Evolutionary conservation across 1,140 invertebrate genomes (phyloP), one percentile per base, ranked within the genome.

Genomic region (Trypoxylus dichotomus): DNA sequence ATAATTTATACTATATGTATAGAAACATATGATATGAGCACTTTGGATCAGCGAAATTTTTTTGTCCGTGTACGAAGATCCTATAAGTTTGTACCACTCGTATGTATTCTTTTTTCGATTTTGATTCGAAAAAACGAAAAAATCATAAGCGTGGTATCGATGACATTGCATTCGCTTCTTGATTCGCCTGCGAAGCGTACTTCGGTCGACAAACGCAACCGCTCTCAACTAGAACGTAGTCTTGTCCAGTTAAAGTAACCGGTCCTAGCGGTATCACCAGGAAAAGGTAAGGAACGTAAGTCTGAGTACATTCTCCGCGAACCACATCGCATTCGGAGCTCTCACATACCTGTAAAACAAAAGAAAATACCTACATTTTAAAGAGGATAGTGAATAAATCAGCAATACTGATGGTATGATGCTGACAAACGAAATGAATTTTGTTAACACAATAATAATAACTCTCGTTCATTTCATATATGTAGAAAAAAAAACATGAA

Each of bases 201-300:
- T 94, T 95, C 13, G 95, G 95, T 83, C 94, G 92, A 86, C 96
- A 97, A 5, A 96, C 94, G 84, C 96, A 97, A 37, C 96, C 96
- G 82, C 94, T 96, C 85, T 97, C 96, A 3, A 97, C 95, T 21
- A 97, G 88, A 7, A 97, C 94, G 87, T 97, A 97, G 87, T 97
- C 96, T 85, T 96, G 95, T 7, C 94, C 96, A 15, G 95, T 97
- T 13, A 97, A 87, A 11, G 95, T 97, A 6, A 97, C 95, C 1
- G 95, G 95, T 1, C 95, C 95, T 32, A 97, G 86, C 0, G 96
- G 96, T 75, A 97, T 94, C 68, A 97, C 95, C 83, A 97, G 88
- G 86, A 97, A 97, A 77, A 97, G 87, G 86, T 97, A 96, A 7
- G 95, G 96, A 76, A 96, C 93, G 87, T 96, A 97, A 0, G 95